phyloP scores from a whole-genome alignment of 2,888 invertebrate species.

The Eupithecia dodoneata region DNA sequence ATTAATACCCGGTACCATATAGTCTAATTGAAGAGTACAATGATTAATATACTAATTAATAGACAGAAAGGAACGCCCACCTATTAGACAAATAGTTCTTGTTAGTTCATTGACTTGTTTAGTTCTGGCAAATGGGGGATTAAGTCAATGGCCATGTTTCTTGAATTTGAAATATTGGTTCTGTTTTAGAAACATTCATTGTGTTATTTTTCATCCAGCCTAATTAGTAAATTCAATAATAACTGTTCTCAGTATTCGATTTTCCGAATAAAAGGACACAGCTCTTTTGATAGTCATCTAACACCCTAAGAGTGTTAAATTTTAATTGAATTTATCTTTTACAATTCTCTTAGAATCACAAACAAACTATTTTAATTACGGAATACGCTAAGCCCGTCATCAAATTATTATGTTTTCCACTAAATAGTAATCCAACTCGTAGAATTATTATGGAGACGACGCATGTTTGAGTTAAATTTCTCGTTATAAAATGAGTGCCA shows the following conservation, averaged over 20 bases:
- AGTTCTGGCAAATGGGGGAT: slow-evolving; percentile 24
- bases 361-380: slow-evolving; percentile 3
- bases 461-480: slow-evolving; percentile 3
- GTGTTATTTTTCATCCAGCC: background rate
- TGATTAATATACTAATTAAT: slow-evolving; percentile 48
- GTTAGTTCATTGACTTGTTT: slow-evolving; percentile 34
- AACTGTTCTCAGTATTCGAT: background rate
- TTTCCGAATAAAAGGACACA: background rate
- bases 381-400: background rate
- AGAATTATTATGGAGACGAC: slow-evolving; percentile 1
- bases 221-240: background rate
- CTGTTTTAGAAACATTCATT: slow-evolving; percentile 7
- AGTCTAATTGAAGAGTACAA: slow-evolving; percentile 37
- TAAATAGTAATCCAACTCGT: slow-evolving; percentile 9
- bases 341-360: background rate
- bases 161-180: slow-evolving; percentile 15
- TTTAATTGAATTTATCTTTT: background rate
- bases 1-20: slow-evolving; percentile 35
- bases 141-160: slow-evolving; percentile 26
- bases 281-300: background rate
- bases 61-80: slow-evolving; percentile 41
- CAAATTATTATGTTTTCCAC: slow-evolving; percentile 10
- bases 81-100: slow-evolving; percentile 42
- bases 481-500: slow-evolving; percentile 13
- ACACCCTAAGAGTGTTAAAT: background rate